Evolutionary conservation across 2,113 vertebrate species (phyloP).

Genomic region (Amblyopsis rosae): DNA sequence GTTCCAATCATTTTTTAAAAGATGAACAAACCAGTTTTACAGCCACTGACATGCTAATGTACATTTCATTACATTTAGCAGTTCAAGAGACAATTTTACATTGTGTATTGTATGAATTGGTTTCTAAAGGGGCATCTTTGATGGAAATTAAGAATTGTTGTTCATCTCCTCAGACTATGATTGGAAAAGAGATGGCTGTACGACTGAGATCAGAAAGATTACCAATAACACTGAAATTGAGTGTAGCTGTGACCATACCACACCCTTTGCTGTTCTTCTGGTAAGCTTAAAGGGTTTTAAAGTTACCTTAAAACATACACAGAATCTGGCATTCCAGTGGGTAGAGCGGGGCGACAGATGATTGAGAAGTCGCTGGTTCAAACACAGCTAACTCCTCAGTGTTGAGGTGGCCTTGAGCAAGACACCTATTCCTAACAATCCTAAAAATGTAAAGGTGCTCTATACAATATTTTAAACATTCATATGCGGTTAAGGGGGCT

Average conservation of each 20-base stretch:
- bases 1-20: not conserved
- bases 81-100: not conserved
- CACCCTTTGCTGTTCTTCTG: slow-evolving; percentile 69
- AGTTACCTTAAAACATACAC: not conserved
- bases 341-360: too few species aligned
- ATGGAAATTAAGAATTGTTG: not conserved
- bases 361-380: too few species aligned
- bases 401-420: too few species aligned
- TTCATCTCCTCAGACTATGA: not conserved
- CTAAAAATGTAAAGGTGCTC: too few species aligned
- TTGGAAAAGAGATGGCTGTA: slow-evolving; percentile 58
- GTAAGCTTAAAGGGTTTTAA: slow-evolving; percentile 35
- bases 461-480: too few species aligned
- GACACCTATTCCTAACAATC: too few species aligned
- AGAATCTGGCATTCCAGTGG: too few species aligned
- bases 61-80: not conserved
- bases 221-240: not conserved
- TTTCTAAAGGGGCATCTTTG: not conserved
- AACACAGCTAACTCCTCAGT: too few species aligned
- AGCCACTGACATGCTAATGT: not conserved
- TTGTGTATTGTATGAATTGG: not conserved
- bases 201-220: not conserved
- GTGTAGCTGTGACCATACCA: slow-evolving; percentile 63
- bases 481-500: too few species aligned
- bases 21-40: not conserved